Conservation (phyloP, 2,797 vertebrate species). For the Arnoldichthys spilopterus region DNA sequence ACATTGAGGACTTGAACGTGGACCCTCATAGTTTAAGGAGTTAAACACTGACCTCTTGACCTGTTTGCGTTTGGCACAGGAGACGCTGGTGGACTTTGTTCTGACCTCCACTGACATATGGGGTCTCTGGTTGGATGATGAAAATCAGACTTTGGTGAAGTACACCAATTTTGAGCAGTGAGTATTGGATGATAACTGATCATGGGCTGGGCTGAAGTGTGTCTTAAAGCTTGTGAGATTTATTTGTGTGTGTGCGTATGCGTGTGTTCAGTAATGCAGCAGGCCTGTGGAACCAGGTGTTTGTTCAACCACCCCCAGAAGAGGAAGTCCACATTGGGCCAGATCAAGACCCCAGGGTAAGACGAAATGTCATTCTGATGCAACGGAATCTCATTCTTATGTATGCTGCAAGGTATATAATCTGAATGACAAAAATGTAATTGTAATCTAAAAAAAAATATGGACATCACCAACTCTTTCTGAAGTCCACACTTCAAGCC, state of each 20-base stretch:
- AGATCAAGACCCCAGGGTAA: constrained; percentile 92
- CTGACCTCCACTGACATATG: constrained; percentile 91
- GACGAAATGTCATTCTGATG: no score
- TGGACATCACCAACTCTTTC: no score
- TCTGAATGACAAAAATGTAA: no score
- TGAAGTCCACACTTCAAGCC: no score
- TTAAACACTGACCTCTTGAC: not conserved
- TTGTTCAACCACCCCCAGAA: constrained; percentile 88
- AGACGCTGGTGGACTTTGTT: constrained; percentile 89
- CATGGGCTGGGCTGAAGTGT: not conserved
- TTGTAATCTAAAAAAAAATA: no score
- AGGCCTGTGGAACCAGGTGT: constrained; percentile 95
- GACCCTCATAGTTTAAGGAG: not conserved
- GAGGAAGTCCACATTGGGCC: constrained; percentile 87
- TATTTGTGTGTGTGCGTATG: constrained; percentile 19
- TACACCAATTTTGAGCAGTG: constrained; percentile 96
- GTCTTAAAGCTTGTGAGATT: not conserved
- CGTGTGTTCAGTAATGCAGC: constrained; percentile 79
- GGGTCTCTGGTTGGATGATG: constrained; percentile 91
- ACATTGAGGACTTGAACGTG: not conserved
- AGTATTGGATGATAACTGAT: constrained; percentile 55
- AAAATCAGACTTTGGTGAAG: constrained; percentile 86
- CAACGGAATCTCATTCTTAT: no score
- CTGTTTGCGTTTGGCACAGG: constrained; percentile 71
- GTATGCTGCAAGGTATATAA: no score